phyloP scores from a whole-genome alignment of 2,888 invertebrate species.

The Chydorus sphaericus region DNA sequence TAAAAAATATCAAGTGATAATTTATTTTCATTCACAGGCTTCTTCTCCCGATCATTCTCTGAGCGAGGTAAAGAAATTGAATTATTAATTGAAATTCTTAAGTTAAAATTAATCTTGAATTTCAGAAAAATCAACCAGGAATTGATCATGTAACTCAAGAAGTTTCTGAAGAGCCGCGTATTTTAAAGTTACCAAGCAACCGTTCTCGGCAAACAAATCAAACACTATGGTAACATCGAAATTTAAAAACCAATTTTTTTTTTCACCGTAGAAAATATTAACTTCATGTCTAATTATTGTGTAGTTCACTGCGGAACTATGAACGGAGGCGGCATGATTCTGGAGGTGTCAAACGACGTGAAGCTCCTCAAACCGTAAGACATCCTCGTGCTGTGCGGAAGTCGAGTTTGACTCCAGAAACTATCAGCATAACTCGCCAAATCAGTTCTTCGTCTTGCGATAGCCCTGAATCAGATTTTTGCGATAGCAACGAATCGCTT shows the following conservation, averaged over 20 bases:
- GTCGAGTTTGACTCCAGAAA: background rate
- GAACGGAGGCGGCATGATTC: background rate
- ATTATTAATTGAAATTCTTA: too few species aligned
- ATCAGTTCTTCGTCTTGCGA: conserved; percentile 4
- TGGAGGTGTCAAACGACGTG: background rate
- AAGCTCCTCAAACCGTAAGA: background rate
- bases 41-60: background rate
- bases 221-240: background rate
- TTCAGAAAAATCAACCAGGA: too few species aligned
- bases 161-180: too few species aligned
- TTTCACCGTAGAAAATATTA: background rate
- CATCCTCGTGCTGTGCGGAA: background rate
- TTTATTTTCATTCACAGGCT: background rate
- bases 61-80: background rate
- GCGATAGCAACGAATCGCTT: conserved; percentile 13
- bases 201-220: background rate
- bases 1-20: background rate
- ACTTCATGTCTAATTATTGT: background rate
- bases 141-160: too few species aligned
- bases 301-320: background rate
- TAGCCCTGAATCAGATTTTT: conserved; percentile 12
- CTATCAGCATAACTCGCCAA: background rate
- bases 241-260: background rate
- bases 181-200: background rate
- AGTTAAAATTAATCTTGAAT: too few species aligned